Base-by-base conservation (phyloP, 2,888 invertebrate species). In the Standfussiana lucernea region DNA sequence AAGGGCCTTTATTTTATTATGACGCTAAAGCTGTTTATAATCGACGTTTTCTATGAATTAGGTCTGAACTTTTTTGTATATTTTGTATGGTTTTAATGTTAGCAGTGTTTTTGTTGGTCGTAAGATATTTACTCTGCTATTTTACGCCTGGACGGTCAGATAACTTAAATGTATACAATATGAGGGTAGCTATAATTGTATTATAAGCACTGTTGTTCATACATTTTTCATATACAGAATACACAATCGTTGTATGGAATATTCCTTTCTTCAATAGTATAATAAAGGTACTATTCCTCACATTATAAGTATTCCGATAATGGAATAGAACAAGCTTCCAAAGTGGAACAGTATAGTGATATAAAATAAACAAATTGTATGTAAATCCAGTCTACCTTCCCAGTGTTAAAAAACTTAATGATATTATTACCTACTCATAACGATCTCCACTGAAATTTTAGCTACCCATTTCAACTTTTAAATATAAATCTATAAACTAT, bases 391-490 rank as follows among this genome's bases (percentile, higher is more conserved):
- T 53, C 11, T 10, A 40, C 11, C 18, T 42, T n/a, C 24, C 42
- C 77, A 68, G 67, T 62, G 32, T n/a, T 83, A 15, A 40, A 59
- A 67, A 53, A 21, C 15, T n/a, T 11, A 35, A 40, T 74, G n/a
- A 47, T 59, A 50, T 74, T n/a, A 40, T 37, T 45, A 47, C 8
- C 4, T 8, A 35, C 62, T 37, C 62, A 15, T 21, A 1, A 61
- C 24, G 24, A 82, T 53, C n/a, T 67, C 40, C 35, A 69, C 15
- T 69, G 21, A 74, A 77, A 79, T 72, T 75, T 37, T 80, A 84
- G 88, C 88, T 88, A 86, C 88, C 87, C 82, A 82, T 68, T 77
- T 68, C 81, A 75, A 73, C 28, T 40, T 78, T 78, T 45, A 50
- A 65, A 35, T 66, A 59, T 73, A 70, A 80, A 77, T 50, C 56